Evolutionary conservation across 2,113 vertebrate genomes (phyloP).

Genomic region (Emberiza fucata): DNA sequence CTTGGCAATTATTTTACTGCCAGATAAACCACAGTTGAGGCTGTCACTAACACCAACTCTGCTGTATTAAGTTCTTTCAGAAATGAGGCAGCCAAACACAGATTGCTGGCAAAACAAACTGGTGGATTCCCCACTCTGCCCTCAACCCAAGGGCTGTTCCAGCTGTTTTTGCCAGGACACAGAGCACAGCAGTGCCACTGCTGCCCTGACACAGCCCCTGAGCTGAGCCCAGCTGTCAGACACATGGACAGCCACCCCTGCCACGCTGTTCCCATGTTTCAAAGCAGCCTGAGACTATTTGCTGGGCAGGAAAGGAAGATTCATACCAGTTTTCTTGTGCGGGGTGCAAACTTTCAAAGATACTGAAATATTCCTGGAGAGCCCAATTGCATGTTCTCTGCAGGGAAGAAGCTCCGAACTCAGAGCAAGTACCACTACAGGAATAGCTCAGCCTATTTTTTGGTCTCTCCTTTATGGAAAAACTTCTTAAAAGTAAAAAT

Average conservation of each 20-base stretch:
- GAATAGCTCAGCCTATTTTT: background rate
- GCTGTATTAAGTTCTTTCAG: background rate
- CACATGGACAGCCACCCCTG: background rate
- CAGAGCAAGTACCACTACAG: background rate
- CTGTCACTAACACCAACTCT: background rate
- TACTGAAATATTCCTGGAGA: background rate
- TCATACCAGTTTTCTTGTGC: background rate
- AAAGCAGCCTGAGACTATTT: background rate
- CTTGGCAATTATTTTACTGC: background rate
- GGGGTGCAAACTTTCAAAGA: background rate
- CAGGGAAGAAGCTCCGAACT: background rate
- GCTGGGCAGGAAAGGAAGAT: background rate
- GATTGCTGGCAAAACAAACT: background rate
- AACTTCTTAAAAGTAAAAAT: background rate
- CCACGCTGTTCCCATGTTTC: background rate
- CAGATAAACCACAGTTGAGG: background rate
- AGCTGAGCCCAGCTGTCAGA: background rate
- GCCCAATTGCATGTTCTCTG: fast-evolving
- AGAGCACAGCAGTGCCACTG: background rate
- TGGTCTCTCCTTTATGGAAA: background rate
- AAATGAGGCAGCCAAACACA: background rate
- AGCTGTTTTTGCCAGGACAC: background rate
- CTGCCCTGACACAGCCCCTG: background rate
- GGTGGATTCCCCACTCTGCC: background rate
- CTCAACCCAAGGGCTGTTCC: background rate